Percentiles rank a stretch among this genome's conserved stretches.
phyloP scores from a whole-genome alignment of 2,888 invertebrate species.

The Pterostichus madidus region DNA sequence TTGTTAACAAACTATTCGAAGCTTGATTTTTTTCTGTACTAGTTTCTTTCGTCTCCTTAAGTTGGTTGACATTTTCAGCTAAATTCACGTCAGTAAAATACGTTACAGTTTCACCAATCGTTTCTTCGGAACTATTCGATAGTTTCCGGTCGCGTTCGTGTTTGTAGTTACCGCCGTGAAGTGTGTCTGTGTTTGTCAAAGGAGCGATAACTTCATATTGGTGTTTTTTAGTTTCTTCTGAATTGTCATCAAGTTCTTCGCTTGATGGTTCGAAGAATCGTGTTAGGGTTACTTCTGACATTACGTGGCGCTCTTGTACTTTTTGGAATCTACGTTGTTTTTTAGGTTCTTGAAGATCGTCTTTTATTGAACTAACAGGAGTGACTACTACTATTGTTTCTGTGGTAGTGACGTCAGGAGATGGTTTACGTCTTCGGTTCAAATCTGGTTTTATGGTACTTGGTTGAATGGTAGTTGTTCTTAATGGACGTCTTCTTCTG shows the following conservation, averaged over 20 bases:
- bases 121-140: neutral
- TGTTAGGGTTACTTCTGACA: slow-evolving; percentile 59
- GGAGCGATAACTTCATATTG: slow-evolving; percentile 59
- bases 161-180: slow-evolving; percentile 70
- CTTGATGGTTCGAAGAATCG: slow-evolving; percentile 56
- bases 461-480: slow-evolving; percentile 56
- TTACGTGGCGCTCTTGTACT: slow-evolving; percentile 59
- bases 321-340: slow-evolving; percentile 56
- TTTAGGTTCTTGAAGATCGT: slow-evolving; percentile 15
- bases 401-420: slow-evolving; percentile 27
- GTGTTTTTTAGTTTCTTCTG: slow-evolving; percentile 49
- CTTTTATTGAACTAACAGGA: neutral
- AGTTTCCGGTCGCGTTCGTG: slow-evolving; percentile 19
- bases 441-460: neutral
- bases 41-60: slow-evolving; percentile 15
- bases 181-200: slow-evolving; percentile 49
- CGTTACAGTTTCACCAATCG: neutral
- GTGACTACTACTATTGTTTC: slow-evolving; percentile 16
- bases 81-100: slow-evolving; percentile 22
- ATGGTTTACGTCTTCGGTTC: neutral
- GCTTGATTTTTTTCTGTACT: slow-evolving; percentile 11
- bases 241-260: slow-evolving; percentile 12
- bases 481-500: slow-evolving; percentile 61
- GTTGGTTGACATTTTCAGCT: slow-evolving; percentile 41
- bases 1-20: slow-evolving; percentile 4